Conservation (phyloP, 2,797 vertebrate species). For the Pseudochirops cupreus region DNA sequence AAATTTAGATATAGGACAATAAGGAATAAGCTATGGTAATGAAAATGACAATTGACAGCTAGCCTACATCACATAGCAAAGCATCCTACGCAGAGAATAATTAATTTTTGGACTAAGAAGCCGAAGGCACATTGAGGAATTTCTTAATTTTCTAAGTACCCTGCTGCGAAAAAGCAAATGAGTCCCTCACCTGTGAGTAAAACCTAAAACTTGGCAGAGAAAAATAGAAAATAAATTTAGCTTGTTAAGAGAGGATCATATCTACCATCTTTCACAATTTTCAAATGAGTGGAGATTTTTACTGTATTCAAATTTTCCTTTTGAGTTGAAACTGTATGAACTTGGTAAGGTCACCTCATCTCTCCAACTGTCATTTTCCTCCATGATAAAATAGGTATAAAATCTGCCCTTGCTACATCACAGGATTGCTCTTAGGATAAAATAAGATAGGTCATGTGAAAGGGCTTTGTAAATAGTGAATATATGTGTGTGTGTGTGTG, state of each 20-base stretch:
- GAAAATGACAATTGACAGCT: constrained; percentile 52
- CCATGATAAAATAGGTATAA: background rate
- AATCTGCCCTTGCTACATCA: background rate
- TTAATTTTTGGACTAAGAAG: constrained; percentile 27
- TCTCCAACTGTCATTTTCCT: background rate
- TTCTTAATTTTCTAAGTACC: constrained; percentile 46
- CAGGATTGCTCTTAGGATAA: background rate
- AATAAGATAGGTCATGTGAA: background rate
- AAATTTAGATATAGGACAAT: constrained; percentile 42
- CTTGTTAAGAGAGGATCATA: background rate
- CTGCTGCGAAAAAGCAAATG: constrained; percentile 46
- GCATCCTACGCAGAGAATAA: constrained; percentile 30
- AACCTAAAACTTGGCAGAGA: constrained; percentile 31
- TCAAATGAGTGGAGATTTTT: background rate
- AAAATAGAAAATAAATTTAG: background rate
- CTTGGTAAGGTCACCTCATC: background rate
- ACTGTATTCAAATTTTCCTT: background rate
- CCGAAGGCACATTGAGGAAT: background rate
- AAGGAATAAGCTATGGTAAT: constrained; percentile 1
- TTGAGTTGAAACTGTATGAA: background rate
- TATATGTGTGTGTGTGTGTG: too few relatives aligned
- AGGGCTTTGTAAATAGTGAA: background rate
- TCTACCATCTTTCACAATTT: background rate
- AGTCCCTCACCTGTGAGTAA: constrained; percentile 41
- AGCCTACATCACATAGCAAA: constrained; percentile 23